Evolutionary conservation across 2,888 invertebrate species (phyloP).

Genomic region (Watsonalla binaria): DNA sequence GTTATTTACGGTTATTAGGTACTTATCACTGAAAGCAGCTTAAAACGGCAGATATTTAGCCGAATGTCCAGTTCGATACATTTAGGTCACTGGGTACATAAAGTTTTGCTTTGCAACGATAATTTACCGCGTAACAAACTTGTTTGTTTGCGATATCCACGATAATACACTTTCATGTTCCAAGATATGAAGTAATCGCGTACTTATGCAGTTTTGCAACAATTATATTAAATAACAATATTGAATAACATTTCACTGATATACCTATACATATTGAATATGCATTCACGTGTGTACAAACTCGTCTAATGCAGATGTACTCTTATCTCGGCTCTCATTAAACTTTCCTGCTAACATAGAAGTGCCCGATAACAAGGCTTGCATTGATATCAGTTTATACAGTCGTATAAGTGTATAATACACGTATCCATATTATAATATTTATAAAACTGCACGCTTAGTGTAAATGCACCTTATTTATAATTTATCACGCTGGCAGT

Average conservation of each 20-base stretch:
- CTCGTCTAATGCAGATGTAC: no score
- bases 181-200: background rate
- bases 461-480: slow-evolving; percentile 20
- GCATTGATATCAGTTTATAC: no score
- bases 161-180: slow-evolving; percentile 16
- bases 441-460: slow-evolving; percentile 1
- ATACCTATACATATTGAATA: no score
- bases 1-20: background rate
- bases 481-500: slow-evolving; percentile 20
- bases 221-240: slow-evolving; percentile 7
- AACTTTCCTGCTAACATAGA: no score
- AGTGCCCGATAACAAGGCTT: no score
- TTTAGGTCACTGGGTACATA: slow-evolving; percentile 15
- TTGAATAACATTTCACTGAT: background rate
- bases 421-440: no score
- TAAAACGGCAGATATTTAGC: slow-evolving; percentile 2
- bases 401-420: no score
- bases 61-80: slow-evolving; percentile 3
- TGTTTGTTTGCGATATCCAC: slow-evolving; percentile 35
- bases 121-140: slow-evolving; percentile 50
- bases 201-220: background rate
- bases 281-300: no score
- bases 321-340: no score
- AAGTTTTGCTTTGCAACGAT: slow-evolving; percentile 35
- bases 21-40: background rate